Conservation (phyloP, 2,797 vertebrate species). For the Sebastes aleutianus region DNA sequence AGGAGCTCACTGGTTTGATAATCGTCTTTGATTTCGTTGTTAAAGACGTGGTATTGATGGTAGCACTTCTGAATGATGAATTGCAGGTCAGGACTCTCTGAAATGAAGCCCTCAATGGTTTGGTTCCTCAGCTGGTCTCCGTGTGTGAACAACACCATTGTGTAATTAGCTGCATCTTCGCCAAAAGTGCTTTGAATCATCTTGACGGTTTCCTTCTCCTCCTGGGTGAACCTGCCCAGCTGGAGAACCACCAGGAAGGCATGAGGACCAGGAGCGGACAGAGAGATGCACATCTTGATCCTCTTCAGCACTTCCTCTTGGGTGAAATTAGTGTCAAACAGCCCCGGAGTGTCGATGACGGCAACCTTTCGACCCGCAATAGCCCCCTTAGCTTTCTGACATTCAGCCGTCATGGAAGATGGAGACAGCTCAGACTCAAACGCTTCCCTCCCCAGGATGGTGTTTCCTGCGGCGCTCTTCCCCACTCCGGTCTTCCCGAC, state of each 20-base stretch:
- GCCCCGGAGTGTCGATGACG: conserved; percentile 55
- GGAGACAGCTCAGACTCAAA: conserved; percentile 62
- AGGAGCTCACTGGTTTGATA: conserved; percentile 42
- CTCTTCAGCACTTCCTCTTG: conserved; percentile 46
- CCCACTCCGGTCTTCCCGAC: conserved; percentile 66
- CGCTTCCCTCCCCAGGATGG: conserved; percentile 55
- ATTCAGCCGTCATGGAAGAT: conserved; percentile 35
- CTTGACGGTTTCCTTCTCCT: conserved; percentile 52
- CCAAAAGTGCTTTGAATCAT: conserved; percentile 64
- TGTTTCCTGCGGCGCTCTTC: conserved; percentile 66
- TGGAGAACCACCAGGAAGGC: conserved; percentile 59
- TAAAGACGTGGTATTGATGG: conserved; percentile 56
- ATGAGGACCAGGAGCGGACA: conserved; percentile 60
- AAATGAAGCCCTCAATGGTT: conserved; percentile 49
- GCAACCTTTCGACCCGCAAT: conserved; percentile 13
- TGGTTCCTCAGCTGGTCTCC: conserved; percentile 54
- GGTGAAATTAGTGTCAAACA: conserved; percentile 54
- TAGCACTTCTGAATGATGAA: conserved; percentile 30
- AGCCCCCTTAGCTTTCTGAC: conserved; percentile 48
- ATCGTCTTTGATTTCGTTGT: conserved; percentile 60
- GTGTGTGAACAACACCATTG: conserved; percentile 66
- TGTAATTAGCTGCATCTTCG: conserved; percentile 41
- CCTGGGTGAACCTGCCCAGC: conserved; percentile 58
- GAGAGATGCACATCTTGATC: conserved; percentile 62
- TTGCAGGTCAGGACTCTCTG: conserved; percentile 40